Evolutionary conservation across 1,140 invertebrate species (phyloP), one percentile per base, ranked within the genome.

Genomic region (Muscidifurax raptorellus): DNA sequence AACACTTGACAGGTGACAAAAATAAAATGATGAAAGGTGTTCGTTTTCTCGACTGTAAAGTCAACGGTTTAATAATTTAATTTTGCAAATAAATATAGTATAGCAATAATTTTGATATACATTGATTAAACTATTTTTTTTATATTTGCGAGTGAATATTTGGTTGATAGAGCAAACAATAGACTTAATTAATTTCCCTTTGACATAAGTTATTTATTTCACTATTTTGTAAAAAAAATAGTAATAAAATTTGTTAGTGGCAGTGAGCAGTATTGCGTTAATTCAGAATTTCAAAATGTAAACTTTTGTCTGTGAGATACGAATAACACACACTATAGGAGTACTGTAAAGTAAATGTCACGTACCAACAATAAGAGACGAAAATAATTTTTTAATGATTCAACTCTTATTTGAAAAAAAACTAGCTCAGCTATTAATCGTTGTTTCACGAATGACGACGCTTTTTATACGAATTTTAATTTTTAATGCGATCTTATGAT

Each of bases 381-480:
- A 83, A 83, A 80, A 80, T 80, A 80, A 76, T 79, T 85, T 84
- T 85, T 84, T 75, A 85, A 72, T 10, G 27, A 81, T 40, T 82
- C 32, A 77, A 69, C 40, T 78, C 40, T 85, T 78, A 72, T 78
- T 82, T 82, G n/a, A 69, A 82, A 75, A 44, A 32, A 83, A 76
- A 40, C 52, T 82, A 82, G 71, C 44, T 86, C 40, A 79, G 69
- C 75, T 79, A 59, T 59, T 59, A 82, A 82, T 67, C 36, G 78
- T 66, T 84, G 32, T 59, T 72, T 86, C 67, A 80, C 59, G 76
- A 86, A 90, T 92, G 91, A 92, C 89, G 90, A 92, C 90, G 92
- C 92, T 92, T 93, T 93, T 93, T 93, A 93, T 93, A 93, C 92
- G 90, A 91, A 92, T 91, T 93, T 93, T 92, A 91, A 90, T 92